Conservation (phyloP, 2,797 vertebrate genomes). For the Sebastes nivosus region DNA sequence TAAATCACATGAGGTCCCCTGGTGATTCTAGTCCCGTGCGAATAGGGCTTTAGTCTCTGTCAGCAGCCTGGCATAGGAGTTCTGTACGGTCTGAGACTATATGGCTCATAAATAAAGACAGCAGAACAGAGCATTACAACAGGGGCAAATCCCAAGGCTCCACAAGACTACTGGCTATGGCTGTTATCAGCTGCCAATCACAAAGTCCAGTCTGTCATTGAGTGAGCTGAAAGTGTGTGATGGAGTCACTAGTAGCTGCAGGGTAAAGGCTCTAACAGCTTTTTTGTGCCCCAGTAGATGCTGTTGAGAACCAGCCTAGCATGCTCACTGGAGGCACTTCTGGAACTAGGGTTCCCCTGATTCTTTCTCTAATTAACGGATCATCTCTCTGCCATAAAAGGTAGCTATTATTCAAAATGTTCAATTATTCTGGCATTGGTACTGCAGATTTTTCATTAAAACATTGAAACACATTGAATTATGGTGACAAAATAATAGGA, state of each 20-base stretch:
- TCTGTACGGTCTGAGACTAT: not conserved
- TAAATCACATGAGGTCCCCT: too few species aligned
- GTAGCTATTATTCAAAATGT: not conserved
- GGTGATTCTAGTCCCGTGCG: too few species aligned
- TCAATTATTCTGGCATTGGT: too few species aligned
- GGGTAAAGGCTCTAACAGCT: not conserved
- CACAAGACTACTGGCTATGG: slow-evolving; percentile 11
- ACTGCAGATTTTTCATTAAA: not conserved
- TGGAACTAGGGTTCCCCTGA: not conserved
- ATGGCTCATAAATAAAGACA: slow-evolving; percentile 27
- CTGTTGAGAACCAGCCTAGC: not conserved
- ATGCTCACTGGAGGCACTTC: not conserved
- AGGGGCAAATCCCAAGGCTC: slow-evolving; percentile 7
- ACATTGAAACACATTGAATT: not conserved
- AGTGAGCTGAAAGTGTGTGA: not conserved
- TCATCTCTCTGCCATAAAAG: not conserved
- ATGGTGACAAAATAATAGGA: not conserved
- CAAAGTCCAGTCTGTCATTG: slow-evolving; percentile 18
- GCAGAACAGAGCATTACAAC: not conserved
- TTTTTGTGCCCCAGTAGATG: not conserved
- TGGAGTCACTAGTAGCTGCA: slow-evolving; percentile 10
- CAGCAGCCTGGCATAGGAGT: slow-evolving; percentile 5
- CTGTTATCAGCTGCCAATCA: slow-evolving; percentile 41
- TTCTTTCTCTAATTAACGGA: not conserved
- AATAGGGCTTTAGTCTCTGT: not conserved